Evolutionary conservation across 2,888 invertebrate genomes (phyloP).

Genomic region (Pyralis farinalis): DNA sequence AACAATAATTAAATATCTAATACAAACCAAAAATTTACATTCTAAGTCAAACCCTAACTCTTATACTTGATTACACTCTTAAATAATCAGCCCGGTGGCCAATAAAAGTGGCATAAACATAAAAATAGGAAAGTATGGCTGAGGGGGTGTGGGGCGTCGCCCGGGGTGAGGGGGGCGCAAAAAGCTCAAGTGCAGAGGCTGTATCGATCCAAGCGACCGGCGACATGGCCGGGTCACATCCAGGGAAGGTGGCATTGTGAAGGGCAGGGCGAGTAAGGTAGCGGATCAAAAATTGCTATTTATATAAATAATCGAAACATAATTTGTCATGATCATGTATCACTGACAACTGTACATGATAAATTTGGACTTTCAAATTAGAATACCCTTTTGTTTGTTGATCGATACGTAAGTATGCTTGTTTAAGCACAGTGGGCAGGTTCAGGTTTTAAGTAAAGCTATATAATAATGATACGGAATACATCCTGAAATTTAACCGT

Average conservation of each 20-base stretch:
- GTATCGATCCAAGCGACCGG: conserved; percentile 68
- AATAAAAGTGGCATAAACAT: conserved; percentile 55
- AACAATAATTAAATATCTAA: too few species aligned
- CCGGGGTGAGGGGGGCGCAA: conserved; percentile 40
- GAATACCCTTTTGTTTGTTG: too few species aligned
- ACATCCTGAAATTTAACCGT: too few species aligned
- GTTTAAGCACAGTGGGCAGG: too few species aligned
- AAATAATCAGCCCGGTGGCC: conserved; percentile 22
- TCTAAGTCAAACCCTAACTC: conserved; percentile 6
- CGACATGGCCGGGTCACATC: conserved; percentile 77
- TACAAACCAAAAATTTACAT: conserved; percentile 2
- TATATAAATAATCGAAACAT: too few species aligned
- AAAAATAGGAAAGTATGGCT: conserved; percentile 56
- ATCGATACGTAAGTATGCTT: too few species aligned
- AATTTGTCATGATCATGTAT: too few species aligned
- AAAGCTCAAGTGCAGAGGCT: conserved; percentile 79
- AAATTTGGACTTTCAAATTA: too few species aligned
- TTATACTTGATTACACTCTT: conserved; percentile 29
- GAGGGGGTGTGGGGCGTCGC: conserved; percentile 26
- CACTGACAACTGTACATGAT: too few species aligned
- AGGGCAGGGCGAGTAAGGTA: conserved; percentile 23
- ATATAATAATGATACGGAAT: too few species aligned
- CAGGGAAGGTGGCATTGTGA: conserved; percentile 16
- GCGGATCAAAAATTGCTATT: neutral
- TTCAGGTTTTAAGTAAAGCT: too few species aligned